Percentiles rank a stretch among this genome's conserved stretches.
Conservation (phyloP, 2,888 invertebrate species). For the Odontocerum albicorne region DNA sequence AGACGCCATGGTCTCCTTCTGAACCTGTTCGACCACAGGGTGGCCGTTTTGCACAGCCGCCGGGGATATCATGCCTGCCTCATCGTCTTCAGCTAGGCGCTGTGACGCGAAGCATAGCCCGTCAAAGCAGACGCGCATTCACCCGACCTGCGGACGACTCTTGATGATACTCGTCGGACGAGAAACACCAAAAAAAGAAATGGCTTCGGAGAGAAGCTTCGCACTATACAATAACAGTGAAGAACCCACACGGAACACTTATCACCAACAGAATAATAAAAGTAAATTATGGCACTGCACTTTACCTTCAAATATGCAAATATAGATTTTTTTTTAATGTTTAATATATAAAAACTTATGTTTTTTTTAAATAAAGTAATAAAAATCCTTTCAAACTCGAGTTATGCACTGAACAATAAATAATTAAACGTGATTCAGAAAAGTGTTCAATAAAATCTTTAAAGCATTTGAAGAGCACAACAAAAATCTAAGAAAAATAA, state of each 20-base stretch:
- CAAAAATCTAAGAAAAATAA: no score
- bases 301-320: no score
- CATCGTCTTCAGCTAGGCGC: slow-evolving; percentile 81
- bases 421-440: no score
- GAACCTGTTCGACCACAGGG: slow-evolving; percentile 39
- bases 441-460: no score
- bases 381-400: no score
- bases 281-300: no score
- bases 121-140: slow-evolving; percentile 92
- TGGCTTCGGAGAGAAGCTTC: not conserved
- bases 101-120: slow-evolving; percentile 88
- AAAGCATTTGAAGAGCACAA: no score
- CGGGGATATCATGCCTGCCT: slow-evolving; percentile 52
- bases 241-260: not conserved
- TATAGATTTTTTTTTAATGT: no score
- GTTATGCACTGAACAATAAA: no score
- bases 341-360: no score
- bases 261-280: no score
- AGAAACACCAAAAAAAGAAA: slow-evolving; percentile 42
- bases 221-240: not conserved
- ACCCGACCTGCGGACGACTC: slow-evolving; percentile 58
- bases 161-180: slow-evolving; percentile 9
- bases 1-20: slow-evolving; percentile 56
- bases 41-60: slow-evolving; percentile 41
- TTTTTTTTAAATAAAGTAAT: no score